These are phyloP conservation scores for Agriopis marginaria DNA, from an alignment of 2,888 invertebrate species.

Conservation along the genomic window DNA sequence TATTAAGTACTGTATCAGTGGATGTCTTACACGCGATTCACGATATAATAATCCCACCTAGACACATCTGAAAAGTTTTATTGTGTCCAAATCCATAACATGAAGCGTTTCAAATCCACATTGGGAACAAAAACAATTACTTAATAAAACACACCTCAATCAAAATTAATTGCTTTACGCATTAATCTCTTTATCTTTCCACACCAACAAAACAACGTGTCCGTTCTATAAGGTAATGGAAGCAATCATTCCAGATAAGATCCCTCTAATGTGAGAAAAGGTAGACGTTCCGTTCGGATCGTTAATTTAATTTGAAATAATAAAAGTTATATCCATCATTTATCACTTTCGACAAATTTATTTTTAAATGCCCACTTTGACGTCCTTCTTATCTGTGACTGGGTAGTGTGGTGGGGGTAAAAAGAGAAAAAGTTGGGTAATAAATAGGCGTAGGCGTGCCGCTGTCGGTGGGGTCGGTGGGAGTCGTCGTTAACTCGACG, in stretches of 20 bases:
- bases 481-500: conserved; percentile 35
- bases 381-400: conserved; percentile 79
- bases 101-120: conserved; percentile 75
- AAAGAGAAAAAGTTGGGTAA: conserved; percentile 66
- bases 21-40: background rate
- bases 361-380: conserved; percentile 83
- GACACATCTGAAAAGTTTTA: conserved; percentile 45
- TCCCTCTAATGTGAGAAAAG: conserved; percentile 86
- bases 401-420: conserved; percentile 67
- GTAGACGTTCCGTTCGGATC: conserved; percentile 79
- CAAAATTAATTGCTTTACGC: conserved; percentile 86
- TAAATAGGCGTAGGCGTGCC: conserved; percentile 76
- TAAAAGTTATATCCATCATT: conserved; percentile 85
- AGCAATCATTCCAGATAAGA: conserved; percentile 86
- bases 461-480: conserved; percentile 65
- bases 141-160: conserved; percentile 85
- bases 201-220: conserved; percentile 81
- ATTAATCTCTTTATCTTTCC: conserved; percentile 84
- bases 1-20: background rate
- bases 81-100: conserved; percentile 61
- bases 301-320: conserved; percentile 86
- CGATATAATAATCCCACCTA: conserved; percentile 25
- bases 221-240: conserved; percentile 81
- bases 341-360: conserved; percentile 87
- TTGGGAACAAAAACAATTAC: conserved; percentile 83